Percentiles rank a stretch among this genome's conserved stretches.
These are phyloP conservation scores for Heliconius hermathena DNA, from an alignment of 1,140 invertebrate species.

Conservation along the genomic window DNA sequence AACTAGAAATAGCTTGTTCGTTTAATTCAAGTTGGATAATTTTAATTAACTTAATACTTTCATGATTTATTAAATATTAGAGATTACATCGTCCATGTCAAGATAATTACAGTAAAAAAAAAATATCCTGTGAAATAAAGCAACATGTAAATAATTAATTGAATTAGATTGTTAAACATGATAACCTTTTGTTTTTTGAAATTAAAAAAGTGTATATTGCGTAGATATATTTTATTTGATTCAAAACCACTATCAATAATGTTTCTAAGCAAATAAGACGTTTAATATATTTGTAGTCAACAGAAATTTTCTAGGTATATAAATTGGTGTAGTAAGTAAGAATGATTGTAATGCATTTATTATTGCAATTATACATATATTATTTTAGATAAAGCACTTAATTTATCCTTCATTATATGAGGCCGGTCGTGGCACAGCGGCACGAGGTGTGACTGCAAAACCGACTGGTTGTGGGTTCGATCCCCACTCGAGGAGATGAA, in stretches of 20 bases:
- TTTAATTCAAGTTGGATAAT: neutral
- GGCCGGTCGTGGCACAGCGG: no score
- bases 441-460: no score
- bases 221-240: neutral
- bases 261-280: neutral
- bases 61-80: neutral
- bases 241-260: neutral
- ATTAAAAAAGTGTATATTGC: neutral
- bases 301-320: no score
- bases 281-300: no score
- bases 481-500: no score
- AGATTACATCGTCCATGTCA: neutral
- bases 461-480: no score
- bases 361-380: no score
- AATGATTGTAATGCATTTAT: no score
- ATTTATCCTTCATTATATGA: no score
- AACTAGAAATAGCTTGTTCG: constrained; percentile 4
- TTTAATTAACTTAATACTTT: constrained; percentile 9
- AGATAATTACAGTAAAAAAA: neutral
- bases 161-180: neutral
- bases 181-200: neutral
- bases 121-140: neutral
- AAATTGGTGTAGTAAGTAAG: no score
- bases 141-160: neutral
- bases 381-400: no score